Conservation (phyloP, 2,888 invertebrate species). For the Ophion costatus region DNA sequence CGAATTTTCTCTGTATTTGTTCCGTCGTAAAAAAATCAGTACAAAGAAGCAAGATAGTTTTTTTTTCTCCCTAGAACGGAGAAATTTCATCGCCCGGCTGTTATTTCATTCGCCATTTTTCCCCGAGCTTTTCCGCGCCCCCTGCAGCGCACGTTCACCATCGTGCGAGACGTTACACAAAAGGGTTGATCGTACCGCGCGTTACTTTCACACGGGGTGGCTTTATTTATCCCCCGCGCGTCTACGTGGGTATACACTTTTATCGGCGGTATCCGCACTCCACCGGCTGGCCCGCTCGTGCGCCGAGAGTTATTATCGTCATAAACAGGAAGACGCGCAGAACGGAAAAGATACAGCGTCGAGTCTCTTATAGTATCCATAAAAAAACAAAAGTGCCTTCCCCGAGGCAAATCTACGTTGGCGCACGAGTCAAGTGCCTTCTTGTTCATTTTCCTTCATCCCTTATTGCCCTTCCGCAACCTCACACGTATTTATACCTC, state of each 20-base stretch:
- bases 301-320: constrained; percentile 64
- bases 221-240: constrained; percentile 3
- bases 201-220: constrained; percentile 4
- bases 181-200: background rate
- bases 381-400: constrained; percentile 3
- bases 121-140: background rate
- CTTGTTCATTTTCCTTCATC: background rate
- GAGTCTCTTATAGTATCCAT: constrained; percentile 40
- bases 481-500: background rate
- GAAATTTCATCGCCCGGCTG: background rate
- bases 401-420: background rate
- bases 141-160: background rate
- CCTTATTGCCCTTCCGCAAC: background rate
- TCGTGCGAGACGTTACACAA: background rate
- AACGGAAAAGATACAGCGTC: constrained; percentile 29
- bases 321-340: constrained; percentile 53
- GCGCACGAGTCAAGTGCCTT: constrained; percentile 4
- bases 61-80: background rate
- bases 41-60: background rate
- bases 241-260: constrained; percentile 48
- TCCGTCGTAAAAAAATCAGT: background rate
- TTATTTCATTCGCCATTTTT: background rate
- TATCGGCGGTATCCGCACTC: constrained; percentile 62
- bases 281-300: constrained; percentile 58
- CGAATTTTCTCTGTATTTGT: background rate